Base-by-base conservation (phyloP, 2,797 vertebrate genomes). In the Clarias fuscus region DNA sequence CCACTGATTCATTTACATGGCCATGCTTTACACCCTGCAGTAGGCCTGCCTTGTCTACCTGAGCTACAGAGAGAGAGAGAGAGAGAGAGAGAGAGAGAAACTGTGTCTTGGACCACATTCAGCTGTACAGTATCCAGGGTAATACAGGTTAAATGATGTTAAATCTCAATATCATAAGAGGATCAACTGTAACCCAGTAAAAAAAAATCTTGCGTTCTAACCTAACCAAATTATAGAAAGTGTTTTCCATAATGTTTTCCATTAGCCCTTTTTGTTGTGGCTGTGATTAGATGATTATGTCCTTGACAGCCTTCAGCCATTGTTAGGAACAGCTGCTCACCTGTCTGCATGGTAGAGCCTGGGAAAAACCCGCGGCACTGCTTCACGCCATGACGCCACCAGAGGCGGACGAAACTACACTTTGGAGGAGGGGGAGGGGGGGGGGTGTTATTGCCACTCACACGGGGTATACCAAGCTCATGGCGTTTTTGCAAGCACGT, bases 291-390 rank as follows among this genome's bases (percentile, higher is more conserved):
- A 87, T 93, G 94, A 94, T 95, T 95, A 94, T 94, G 94, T 92
- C 92, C 94, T 94, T 93, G 83, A 84, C 90, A 93, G 91, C 85
- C 48, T 56, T 88, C 91, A 89, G 88, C 90, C 82, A 81, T 93
- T 92, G 92, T 95, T 95, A 92, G 94, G 90, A 87, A 90, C 93
- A 95, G 93, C 93, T 93, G 94, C 92, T 93, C 94, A 94, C 94
- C 95, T 94, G 94, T 92, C 92, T 76, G 68, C 82, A 33, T 67
- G 62, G 48, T 92, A 90, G 91, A 87, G 83, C 90, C 88, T 95
- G 94, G 94, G 95, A 95, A 95, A 93, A 91, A 89, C 83, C 91
- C 88, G 88, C 82, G 59, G 89, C 79, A 88, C 91, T 90, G 80
- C 93, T 95, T 95, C 95, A 94, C 94, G 86, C 91, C 90, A 81